These are phyloP conservation scores for Ommatoiulus sabulosus DNA, from an alignment of 2,888 invertebrate species.

Conservation along the genomic window DNA sequence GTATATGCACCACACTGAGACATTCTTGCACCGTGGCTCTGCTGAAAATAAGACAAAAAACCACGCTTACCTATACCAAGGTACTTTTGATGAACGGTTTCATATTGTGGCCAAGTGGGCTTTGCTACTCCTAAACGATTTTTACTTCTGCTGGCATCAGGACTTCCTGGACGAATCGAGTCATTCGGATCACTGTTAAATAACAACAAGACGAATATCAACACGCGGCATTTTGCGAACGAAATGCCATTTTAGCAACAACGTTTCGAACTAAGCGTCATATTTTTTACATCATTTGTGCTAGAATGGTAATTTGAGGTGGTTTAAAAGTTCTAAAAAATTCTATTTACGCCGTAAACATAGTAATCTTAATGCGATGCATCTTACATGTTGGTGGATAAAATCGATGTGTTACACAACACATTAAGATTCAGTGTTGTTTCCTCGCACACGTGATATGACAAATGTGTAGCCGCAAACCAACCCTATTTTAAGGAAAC, in stretches of 20 bases:
- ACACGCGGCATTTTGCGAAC: background rate
- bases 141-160: slow-evolving; percentile 60
- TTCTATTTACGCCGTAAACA: no score
- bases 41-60: slow-evolving; percentile 51
- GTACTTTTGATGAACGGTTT: slow-evolving; percentile 92
- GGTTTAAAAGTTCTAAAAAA: no score
- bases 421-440: no score
- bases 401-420: no score
- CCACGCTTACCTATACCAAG: slow-evolving; percentile 83
- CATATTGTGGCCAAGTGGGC: slow-evolving; percentile 89
- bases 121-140: slow-evolving; percentile 57
- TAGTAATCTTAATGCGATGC: no score
- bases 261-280: no score
- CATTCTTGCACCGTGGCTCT: background rate
- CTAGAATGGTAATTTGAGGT: no score
- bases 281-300: no score
- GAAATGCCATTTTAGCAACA: background rate
- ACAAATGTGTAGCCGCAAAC: no score
- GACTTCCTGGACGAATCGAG: slow-evolving; percentile 67
- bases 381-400: no score
- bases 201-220: slow-evolving; percentile 54
- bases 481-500: no score
- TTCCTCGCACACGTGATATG: no score
- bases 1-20: background rate
- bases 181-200: slow-evolving; percentile 87